Base-by-base conservation (phyloP, 2,113 vertebrate genomes). In the Garra rufa region DNA sequence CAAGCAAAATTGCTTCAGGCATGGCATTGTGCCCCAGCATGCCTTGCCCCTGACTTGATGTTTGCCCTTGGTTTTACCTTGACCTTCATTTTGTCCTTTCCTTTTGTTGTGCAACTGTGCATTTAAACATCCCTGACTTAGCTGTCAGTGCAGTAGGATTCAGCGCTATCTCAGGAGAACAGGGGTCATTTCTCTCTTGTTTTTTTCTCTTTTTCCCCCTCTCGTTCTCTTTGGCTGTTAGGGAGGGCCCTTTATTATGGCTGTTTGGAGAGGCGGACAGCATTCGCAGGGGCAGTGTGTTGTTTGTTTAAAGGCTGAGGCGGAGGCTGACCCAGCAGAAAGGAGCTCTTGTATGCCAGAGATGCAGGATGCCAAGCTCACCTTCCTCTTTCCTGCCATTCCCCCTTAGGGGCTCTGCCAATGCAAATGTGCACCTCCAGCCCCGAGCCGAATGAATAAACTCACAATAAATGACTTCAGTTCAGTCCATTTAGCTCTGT, bases 261-360 rank as follows among this genome's bases (percentile, higher is more conserved):
- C 44, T 9, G 44, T 79, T 26, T 83, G 41, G 38, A 55, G 57
- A 52, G 73, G 61, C 10, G n/a, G 71, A 44, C 41, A 10, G 59
- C 43, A 15, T 83, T 46, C n/a, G 63, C 55, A 15, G 65, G 43
- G 41, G 44, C 76, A 30, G 65, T 24, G 63, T 83, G 78, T 52
- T 83, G 78, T 87, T 78, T 85, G 70, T 87, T 87, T 81, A 48
- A 80, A 55, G 82, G 59, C 75, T 80, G 81, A 83, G 34, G 55
- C 75, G 75, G 84, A 55, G 70, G 59, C 69, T 83, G 81, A 85
- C 57, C 75, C 80, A 85, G 84, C 76, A 88, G 28, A 85, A 80
- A 83, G 26, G 52, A 26, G 4, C 73, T 65, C 28, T 82, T 85
- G 34, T 88, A 48, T n/a, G 77, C 43, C 77, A 65, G 34, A 63